A percentile compares a stretch with the other conserved stretches of the same genome.
These are phyloP conservation scores for Eristalis tenax DNA, from an alignment of 2,888 invertebrate species.

Conservation along the genomic window DNA sequence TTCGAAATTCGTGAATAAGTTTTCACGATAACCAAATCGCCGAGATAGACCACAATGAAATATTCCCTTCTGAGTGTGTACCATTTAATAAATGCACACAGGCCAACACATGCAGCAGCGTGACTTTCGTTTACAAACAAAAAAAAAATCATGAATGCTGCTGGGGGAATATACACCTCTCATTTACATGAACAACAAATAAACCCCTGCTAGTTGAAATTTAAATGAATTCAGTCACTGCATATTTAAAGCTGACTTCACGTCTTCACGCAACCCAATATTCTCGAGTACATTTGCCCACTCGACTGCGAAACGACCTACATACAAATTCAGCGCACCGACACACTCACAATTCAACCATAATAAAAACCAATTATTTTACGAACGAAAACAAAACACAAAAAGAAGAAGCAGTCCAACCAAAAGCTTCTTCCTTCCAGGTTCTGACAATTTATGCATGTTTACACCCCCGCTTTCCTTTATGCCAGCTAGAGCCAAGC, in stretches of 20 bases:
- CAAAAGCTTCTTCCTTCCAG: conserved; percentile 62
- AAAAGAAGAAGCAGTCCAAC: conserved; percentile 49
- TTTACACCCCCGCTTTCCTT: conserved; percentile 47
- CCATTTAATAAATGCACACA: neutral
- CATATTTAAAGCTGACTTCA: conserved; percentile 39
- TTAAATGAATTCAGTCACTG: conserved; percentile 26
- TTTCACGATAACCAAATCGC: no score
- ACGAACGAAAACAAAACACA: conserved; percentile 55
- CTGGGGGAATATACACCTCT: neutral
- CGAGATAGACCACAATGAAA: no score
- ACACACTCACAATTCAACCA: conserved; percentile 45
- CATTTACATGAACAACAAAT: neutral
- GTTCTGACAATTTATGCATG: conserved; percentile 55
- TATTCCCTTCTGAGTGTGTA: neutral
- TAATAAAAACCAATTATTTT: conserved; percentile 63
- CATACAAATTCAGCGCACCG: conserved; percentile 42
- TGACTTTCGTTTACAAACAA: neutral
- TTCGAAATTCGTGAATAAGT: no score
- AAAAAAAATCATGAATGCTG: neutral
- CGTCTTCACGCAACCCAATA: conserved; percentile 7
- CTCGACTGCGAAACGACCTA: conserved; percentile 29
- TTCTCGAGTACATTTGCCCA: conserved; percentile 36
- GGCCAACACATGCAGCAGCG: neutral
- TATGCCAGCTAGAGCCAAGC: conserved; percentile 19
- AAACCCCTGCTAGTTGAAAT: conserved; percentile 3